Conservation (phyloP, 2,113 vertebrate species). For the Riparia riparia region DNA sequence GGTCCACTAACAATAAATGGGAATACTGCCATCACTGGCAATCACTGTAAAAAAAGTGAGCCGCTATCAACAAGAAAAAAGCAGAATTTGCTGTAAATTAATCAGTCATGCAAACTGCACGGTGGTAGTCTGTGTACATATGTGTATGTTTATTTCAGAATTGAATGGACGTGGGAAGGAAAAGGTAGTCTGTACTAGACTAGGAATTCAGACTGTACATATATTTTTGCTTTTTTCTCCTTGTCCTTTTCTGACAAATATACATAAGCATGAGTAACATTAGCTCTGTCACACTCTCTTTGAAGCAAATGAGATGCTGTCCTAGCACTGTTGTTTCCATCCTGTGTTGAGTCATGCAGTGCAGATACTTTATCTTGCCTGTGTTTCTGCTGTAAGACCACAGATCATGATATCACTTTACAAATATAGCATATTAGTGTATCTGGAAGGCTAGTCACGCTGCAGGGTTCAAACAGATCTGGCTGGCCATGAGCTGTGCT, state of each 20-base stretch:
- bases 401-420: slow-evolving; percentile 81
- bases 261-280: background rate
- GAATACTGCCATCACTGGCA: background rate
- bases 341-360: slow-evolving; percentile 70
- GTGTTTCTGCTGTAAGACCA: slow-evolving; percentile 45
- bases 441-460: slow-evolving; percentile 69
- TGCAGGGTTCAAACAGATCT: slow-evolving; percentile 39
- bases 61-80: background rate
- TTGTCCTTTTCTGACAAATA: background rate
- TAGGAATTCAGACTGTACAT: background rate
- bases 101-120: background rate
- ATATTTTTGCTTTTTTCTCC: background rate
- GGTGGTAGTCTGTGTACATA: accelerated
- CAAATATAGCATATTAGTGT: slow-evolving; percentile 83
- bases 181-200: background rate
- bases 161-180: accelerated
- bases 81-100: background rate
- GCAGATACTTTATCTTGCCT: slow-evolving; percentile 71
- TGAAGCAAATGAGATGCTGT: slow-evolving; percentile 19
- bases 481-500: slow-evolving; percentile 23
- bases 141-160: background rate
- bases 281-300: background rate
- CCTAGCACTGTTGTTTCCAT: slow-evolving; percentile 17
- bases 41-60: background rate
- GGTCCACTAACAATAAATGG: background rate